Percentiles rank a stretch among this genome's conserved stretches.
These are phyloP conservation scores for Blastobasis adustella DNA, from an alignment of 2,888 invertebrate species.

Conservation along the genomic window DNA sequence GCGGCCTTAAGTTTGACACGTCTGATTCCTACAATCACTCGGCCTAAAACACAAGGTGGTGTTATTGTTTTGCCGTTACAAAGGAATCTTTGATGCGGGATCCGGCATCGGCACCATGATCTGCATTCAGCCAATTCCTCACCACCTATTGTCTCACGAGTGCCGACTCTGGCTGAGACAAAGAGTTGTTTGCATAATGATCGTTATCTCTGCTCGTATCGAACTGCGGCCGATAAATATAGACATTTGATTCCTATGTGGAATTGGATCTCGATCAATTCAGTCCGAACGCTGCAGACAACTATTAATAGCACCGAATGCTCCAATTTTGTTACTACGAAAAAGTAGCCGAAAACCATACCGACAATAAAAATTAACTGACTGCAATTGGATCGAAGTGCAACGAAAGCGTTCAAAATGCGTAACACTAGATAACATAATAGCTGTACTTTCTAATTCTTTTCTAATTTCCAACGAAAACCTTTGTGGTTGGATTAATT, in stretches of 20 bases:
- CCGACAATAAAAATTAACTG: too few relatives aligned
- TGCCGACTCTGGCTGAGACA: slow-evolving; percentile 27
- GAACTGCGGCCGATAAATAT: slow-evolving; percentile 26
- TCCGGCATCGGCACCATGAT: slow-evolving; percentile 42
- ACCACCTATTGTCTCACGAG: slow-evolving; percentile 47
- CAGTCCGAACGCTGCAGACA: too few relatives aligned
- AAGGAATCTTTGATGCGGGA: slow-evolving; percentile 54
- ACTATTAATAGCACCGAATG: too few relatives aligned
- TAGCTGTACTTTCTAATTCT: slow-evolving; percentile 51
- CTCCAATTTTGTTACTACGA: too few relatives aligned
- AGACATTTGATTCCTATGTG: background rate
- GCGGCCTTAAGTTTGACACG: background rate
- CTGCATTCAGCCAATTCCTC: slow-evolving; percentile 51
- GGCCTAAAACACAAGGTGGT: slow-evolving; percentile 33
- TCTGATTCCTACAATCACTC: slow-evolving; percentile 23
- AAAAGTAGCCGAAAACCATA: too few relatives aligned
- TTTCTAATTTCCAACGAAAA: slow-evolving; percentile 39
- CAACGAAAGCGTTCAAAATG: slow-evolving; percentile 51
- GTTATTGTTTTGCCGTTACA: slow-evolving; percentile 59
- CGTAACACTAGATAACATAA: slow-evolving; percentile 50
- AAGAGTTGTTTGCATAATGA: slow-evolving; percentile 58
- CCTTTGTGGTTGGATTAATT: slow-evolving; percentile 28
- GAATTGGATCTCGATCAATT: too few relatives aligned
- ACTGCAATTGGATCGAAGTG: slow-evolving; percentile 23
- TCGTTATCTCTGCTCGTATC: slow-evolving; percentile 41